These are phyloP conservation scores for Cyphomyrus discorhynchus DNA, from an alignment of 2,113 vertebrate species.

Conservation along the genomic window DNA sequence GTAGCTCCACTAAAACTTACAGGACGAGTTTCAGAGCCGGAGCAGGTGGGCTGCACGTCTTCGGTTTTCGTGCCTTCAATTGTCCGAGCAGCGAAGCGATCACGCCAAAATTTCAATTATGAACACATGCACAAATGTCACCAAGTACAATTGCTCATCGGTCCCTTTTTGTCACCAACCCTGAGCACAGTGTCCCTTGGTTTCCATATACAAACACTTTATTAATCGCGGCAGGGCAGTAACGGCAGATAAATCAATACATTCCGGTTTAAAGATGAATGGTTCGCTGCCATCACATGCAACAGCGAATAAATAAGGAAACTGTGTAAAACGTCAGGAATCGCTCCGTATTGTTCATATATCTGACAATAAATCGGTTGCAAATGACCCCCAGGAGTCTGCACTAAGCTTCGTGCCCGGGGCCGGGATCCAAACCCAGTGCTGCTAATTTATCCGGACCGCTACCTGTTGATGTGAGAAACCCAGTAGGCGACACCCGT, in stretches of 20 bases:
- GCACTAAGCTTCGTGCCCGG: neutral
- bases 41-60: neutral
- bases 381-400: neutral
- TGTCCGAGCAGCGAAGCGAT: neutral
- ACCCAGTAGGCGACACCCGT: neutral
- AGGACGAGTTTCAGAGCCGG: slow-evolving; percentile 7
- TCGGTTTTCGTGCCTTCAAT: neutral
- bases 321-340: neutral
- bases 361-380: neutral
- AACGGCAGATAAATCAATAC: neutral
- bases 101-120: neutral
- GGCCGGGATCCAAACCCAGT: neutral
- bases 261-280: neutral
- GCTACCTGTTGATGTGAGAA: slow-evolving; percentile 19
- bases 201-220: neutral
- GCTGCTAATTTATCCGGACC: neutral
- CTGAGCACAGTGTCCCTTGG: neutral
- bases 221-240: neutral
- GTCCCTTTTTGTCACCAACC: neutral
- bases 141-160: neutral
- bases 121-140: neutral
- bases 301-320: neutral
- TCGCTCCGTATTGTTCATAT: neutral
- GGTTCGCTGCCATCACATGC: neutral
- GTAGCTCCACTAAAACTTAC: neutral